These are phyloP conservation scores for Helicorthomorpha holstii DNA, from an alignment of 1,140 invertebrate genomes.

Conservation along the genomic window DNA sequence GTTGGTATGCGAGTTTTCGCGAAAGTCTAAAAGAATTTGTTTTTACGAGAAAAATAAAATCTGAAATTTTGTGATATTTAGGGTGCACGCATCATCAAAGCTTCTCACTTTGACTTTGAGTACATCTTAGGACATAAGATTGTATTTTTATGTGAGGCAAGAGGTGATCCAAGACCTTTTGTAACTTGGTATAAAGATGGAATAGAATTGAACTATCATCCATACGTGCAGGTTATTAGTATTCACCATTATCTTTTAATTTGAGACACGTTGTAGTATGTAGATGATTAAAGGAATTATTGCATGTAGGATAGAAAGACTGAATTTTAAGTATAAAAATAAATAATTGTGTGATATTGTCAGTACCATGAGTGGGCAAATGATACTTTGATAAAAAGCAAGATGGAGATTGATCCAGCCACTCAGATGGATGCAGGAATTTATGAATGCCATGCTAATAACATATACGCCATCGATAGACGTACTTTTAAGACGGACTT, in stretches of 20 bases:
- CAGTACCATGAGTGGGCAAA: constrained; percentile 76
- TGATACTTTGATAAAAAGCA: constrained; percentile 69
- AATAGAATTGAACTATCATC: constrained; percentile 68
- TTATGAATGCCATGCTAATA: constrained; percentile 78
- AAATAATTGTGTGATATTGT: too few species aligned
- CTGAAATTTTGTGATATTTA: too few species aligned
- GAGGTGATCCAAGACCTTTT: constrained; percentile 61
- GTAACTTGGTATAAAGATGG: constrained; percentile 90
- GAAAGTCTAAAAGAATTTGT: too few species aligned
- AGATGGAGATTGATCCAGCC: constrained; percentile 82
- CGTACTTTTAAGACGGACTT: constrained; percentile 82
- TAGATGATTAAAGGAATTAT: too few species aligned
- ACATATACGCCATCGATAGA: constrained; percentile 80
- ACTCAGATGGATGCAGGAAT: constrained; percentile 79
- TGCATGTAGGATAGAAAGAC: too few species aligned
- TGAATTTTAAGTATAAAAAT: too few species aligned
- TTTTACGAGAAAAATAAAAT: too few species aligned
- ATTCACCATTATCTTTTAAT: too few species aligned
- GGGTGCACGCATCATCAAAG: constrained; percentile 77
- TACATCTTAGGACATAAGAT: constrained; percentile 86
- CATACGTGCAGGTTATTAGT: constrained; percentile 62
- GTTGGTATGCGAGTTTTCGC: too few species aligned
- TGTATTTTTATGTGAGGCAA: constrained; percentile 70
- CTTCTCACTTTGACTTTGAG: constrained; percentile 83
- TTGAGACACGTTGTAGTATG: too few species aligned